Evolutionary conservation across 2,888 invertebrate genomes (phyloP), one percentile per base, ranked within the genome.

Genomic region (Drosophila mimica): DNA sequence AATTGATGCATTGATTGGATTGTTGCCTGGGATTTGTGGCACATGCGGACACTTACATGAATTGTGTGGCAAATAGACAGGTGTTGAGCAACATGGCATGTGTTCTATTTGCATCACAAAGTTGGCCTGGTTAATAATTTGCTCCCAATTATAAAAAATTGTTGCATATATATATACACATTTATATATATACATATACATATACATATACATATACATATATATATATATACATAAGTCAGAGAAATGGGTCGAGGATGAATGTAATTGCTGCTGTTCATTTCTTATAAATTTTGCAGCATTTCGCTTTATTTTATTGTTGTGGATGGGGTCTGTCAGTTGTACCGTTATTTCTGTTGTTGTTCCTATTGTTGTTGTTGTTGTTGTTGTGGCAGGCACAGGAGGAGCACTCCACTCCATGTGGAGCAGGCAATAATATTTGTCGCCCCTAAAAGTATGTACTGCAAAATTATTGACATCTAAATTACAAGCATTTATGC

Each of bases 401-500:
- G 36, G 49, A 51, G 53, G 56, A 51, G 67, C 68, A 34, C 65
- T 54, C 54, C 65, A 57, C 54, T 56, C 56, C 64, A 81, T 68
- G 68, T 81, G 63, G 76, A 63, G 63, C 67, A 78, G 82, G 74
- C 74, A 82, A 82, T 81, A 81, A 79, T 79, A 75, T 80, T 79
- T 69, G 80, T 82, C 62, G 57, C 75, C 82, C 82, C 70, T 56
- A 62, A 82, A 70, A 82, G 76, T 76, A 69, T 79, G 80, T 67
- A 79, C 73, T 81, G 81, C 76, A 70, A 89, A 83, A 87, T 84
- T 84, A 84, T 84, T 84, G 84, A 89, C 84, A 84, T 84, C 89
- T 81, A 84, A 84, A 84, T 84, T 84, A 84, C 87, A 66, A 83
- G 81, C 70, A 52, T 56, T 56, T 31, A 25, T 43, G 57, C 20